Evolutionary conservation across 2,888 invertebrate species (phyloP).

Genomic region (Branchipolynoe longqiensis): DNA sequence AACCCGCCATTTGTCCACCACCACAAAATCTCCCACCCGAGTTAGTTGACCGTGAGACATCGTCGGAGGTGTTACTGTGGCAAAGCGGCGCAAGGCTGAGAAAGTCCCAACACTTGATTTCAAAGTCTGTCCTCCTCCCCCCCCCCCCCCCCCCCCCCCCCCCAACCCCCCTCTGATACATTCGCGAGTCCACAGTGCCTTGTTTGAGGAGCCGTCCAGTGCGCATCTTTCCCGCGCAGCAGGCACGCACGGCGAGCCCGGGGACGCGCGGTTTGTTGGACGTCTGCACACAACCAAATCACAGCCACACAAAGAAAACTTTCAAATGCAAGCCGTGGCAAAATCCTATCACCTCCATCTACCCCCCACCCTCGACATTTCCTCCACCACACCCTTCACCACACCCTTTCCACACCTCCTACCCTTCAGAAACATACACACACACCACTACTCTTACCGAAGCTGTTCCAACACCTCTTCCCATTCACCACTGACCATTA

Average conservation of each 20-base stretch:
- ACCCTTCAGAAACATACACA: too few relatives aligned
- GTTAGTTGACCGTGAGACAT: too few relatives aligned
- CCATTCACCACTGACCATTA: too few relatives aligned
- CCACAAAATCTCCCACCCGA: too few relatives aligned
- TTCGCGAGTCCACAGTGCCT: slow-evolving; percentile 29
- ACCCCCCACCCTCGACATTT: background rate
- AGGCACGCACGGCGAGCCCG: slow-evolving; percentile 6
- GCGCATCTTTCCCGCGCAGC: background rate
- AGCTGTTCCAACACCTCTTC: too few relatives aligned
- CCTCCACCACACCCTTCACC: too few relatives aligned
- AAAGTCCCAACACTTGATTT: slow-evolving; percentile 39
- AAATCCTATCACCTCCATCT: slow-evolving; percentile 48
- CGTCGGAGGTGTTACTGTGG: too few relatives aligned
- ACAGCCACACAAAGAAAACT: slow-evolving; percentile 37
- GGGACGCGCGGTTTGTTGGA: background rate
- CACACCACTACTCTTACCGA: too few relatives aligned
- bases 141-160: background rate
- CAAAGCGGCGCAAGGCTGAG: background rate
- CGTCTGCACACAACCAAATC: slow-evolving; percentile 38
- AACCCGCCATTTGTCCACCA: too few relatives aligned
- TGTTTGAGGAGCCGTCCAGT: slow-evolving; percentile 12
- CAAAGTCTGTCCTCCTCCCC: slow-evolving; percentile 14
- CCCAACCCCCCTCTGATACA: background rate
- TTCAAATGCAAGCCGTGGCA: slow-evolving; percentile 51
- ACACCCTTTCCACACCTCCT: too few relatives aligned